Percentiles rank a stretch among this genome's conserved stretches.
phyloP scores from a whole-genome alignment of 2,113 vertebrate genomes.

The Chlorodrepanis virens region DNA sequence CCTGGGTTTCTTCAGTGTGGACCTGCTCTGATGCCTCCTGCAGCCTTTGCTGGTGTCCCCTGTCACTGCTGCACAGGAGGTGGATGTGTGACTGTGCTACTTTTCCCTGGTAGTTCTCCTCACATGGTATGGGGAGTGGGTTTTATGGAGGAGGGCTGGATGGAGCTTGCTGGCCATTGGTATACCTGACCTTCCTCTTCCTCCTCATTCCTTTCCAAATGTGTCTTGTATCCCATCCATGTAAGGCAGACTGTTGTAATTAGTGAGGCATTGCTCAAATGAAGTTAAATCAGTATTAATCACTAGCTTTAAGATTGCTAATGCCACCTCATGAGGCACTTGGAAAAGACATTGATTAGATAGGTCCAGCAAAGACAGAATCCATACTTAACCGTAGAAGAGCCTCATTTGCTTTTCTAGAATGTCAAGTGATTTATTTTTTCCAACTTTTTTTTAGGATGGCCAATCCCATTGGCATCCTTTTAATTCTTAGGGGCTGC shows the following conservation, averaged over 20 bases:
- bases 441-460: not conserved
- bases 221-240: not conserved
- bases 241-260: not conserved
- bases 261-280: not conserved
- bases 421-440: not conserved
- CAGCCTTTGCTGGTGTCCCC: not conserved
- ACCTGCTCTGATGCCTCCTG: not conserved
- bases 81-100: not conserved
- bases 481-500: not conserved
- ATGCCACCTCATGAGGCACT: not conserved
- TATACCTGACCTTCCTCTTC: not conserved
- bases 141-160: not conserved
- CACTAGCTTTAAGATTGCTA: not conserved
- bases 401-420: not conserved
- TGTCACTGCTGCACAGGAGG: not conserved
- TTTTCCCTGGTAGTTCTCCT: not conserved
- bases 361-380: not conserved
- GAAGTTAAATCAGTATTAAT: not conserved
- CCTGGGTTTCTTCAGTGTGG: not conserved
- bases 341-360: not conserved
- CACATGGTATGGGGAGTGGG: accelerated
- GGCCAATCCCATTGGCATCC: not conserved
- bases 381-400: not conserved
- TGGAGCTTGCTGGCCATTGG: not conserved
- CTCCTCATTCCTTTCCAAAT: not conserved